Base-by-base conservation (phyloP, 2,797 vertebrate genomes). In the Anguilla obscura region DNA sequence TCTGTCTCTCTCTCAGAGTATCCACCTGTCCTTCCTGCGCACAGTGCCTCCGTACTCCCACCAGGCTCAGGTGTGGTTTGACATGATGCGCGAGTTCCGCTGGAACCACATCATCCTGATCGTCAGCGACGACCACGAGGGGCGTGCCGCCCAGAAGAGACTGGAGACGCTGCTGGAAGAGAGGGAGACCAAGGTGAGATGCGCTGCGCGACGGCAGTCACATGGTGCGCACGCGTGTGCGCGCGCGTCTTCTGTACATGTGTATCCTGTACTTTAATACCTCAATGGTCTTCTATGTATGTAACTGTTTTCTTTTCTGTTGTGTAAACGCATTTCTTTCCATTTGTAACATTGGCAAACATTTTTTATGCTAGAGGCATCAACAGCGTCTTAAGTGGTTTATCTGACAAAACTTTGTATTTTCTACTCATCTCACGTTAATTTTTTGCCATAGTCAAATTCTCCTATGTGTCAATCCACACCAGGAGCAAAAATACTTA, bases 81-180 rank as follows among this genome's bases (percentile, higher is more conserved):
- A 99, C 94, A 97, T 99, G 97, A 99, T 99, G 98, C 96, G 98
- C 0, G 97, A 98, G 91, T 99, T 99, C 94, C 97, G 97, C 95
- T 99, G 99, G 99, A 99, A 99, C 92, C 99, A 99, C 93, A 95
- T 99, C 94, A 99, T 99, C 93, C 95, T 99, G 92, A 98, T 99
- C 84, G 98, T 99, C 92, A 99, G 98, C 0, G 98, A 99, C 4
- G 98, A 99, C 95, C 99, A 99, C 1, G 98, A 99, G 94, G 99
- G 99, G 88, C 96, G 99, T 21, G 99, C 99, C 0, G 98, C 98
- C n/a, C 99, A 99, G 90, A 99, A 99, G 95, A 98, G 98, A 92
- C 96, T 99, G 60, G 99, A 99, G 96, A 99, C 98, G 0, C 96
- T 99, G 56, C 91, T 99, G 96, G 99, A 99, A 95, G 99, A 99